Evolutionary conservation across 2,113 vertebrate genomes (phyloP), one percentile per base, ranked within the genome.

Genomic region (Syngnathus floridae): DNA sequence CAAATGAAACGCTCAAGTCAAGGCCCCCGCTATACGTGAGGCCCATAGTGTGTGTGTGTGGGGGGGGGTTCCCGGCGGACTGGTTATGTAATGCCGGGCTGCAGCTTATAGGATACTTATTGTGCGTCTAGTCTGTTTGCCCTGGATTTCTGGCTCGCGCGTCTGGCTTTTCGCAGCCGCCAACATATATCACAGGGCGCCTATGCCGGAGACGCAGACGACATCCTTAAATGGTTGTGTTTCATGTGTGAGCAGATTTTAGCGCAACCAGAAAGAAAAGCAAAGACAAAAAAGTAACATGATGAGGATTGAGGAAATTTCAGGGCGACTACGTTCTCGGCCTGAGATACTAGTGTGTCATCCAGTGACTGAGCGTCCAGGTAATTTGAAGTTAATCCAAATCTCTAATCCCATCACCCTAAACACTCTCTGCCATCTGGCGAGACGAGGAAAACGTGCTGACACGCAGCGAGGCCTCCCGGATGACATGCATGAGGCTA

Each of bases 351-450:
- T 75, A 66, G 74, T 78, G 80, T 83, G 71, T 84, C 80, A 80
- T 82, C 69, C 74, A 82, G 85, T 86, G 86, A 88, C 83, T 82
- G 80, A 76, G 82, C 73, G 54, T 82, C 81, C 71, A 70, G 84
- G 73, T 82, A 83, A 86, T 83, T 80, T 83, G 71, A 83, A 85
- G 74, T 85, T 89, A 89, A 90, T 90, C 88, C 84, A 88, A 90
- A 88, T 89, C 88, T 86, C 75, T 87, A 90, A 90, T 91, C 90
- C 83, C 74, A 64, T 89, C 89, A 85, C 80, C 84, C 87, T 87
- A 88, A 91, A 89, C 87, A 87, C 85, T 83, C 75, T 67, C 80
- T 82, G 77, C 89, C 90, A 90, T 88, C 88, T 90, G 90, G 75
- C 67, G 37, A 82, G 83, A 86, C 77, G 16, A 64, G 21, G 56